These are phyloP conservation scores for Quadriops clusia DNA, from an alignment of 2,888 invertebrate species.

Conservation along the genomic window DNA sequence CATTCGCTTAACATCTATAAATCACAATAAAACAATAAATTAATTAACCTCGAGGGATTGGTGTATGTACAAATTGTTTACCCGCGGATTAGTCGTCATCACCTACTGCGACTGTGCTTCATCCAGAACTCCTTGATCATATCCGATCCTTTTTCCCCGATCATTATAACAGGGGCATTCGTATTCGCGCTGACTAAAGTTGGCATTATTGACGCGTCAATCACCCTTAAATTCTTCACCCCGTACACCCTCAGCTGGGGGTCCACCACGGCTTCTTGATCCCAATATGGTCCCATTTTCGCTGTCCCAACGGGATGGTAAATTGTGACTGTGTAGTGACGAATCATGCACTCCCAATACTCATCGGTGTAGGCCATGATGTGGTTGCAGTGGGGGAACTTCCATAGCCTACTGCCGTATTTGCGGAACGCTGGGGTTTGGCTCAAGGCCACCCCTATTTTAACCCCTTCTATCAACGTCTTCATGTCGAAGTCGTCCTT, in stretches of 20 bases:
- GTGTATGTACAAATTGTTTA: too few species aligned
- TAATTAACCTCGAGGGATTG: too few species aligned
- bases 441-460: slow-evolving; percentile 70
- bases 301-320: slow-evolving; percentile 81
- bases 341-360: slow-evolving; percentile 82
- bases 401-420: slow-evolving; percentile 59
- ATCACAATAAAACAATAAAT: too few species aligned
- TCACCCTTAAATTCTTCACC: slow-evolving; percentile 63
- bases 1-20: too few species aligned
- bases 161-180: slow-evolving; percentile 80
- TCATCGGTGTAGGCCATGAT: slow-evolving; percentile 57
- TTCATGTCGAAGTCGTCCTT: slow-evolving; percentile 67
- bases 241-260: slow-evolving; percentile 69
- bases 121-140: slow-evolving; percentile 78
- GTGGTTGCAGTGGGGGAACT: slow-evolving; percentile 67
- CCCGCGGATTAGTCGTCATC: too few species aligned
- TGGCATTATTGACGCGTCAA: slow-evolving; percentile 81
- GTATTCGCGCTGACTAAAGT: slow-evolving; percentile 76
- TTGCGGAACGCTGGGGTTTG: slow-evolving; percentile 64
- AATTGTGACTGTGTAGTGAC: slow-evolving; percentile 70
- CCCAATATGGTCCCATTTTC: slow-evolving; percentile 85
- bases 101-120: slow-evolving; percentile 39
- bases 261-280: slow-evolving; percentile 72
- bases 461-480: slow-evolving; percentile 73
- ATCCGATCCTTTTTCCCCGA: slow-evolving; percentile 80